Base-by-base conservation (phyloP, 1,140 invertebrate genomes). In the Magallana ariakensis region DNA sequence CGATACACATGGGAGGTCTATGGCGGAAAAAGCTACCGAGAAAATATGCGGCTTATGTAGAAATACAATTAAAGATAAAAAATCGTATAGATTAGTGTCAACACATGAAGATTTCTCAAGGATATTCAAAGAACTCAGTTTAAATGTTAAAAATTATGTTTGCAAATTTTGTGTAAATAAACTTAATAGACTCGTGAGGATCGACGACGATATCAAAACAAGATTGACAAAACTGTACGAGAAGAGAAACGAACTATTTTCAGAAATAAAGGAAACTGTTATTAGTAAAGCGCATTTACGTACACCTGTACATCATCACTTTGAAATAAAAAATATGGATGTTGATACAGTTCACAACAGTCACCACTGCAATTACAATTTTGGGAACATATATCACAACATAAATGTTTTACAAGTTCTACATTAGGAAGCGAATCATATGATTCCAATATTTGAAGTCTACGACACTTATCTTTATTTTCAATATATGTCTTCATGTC, bases 241-340 rank as follows among this genome's bases (percentile, higher is more conserved):
- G 58, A 60, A 60, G n/a, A 13, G 58, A n/a, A 60, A 60, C n/a
- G 58, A 60, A 11, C n/a, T 60, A 13, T 60, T 60, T 60, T 16
- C n/a, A 5, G 58, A 60, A 60, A 16, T 60, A 11, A 60, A 60
- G n/a, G n/a, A 60, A 60, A 60, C 58, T 11, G 58, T 60, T 11
- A n/a, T n/a, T 60, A 60, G 58, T n/a, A 60, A 60, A 60, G 58
- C 58, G n/a, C 58, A 60, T 60, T 60, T 60, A 60, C 58, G 13
- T 60, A 60, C 58, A 60, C 58, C 58, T 60, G 58, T 60, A n/a
- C n/a, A n/a, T n/a, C n/a, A n/a, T n/a, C n/a, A n/a, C n/a, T n/a
- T n/a, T n/a, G n/a, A n/a, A n/a, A n/a, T n/a, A n/a, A n/a, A n/a
- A n/a, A n/a, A n/a, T n/a, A n/a, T n/a, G n/a, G n/a, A n/a, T n/a